These are phyloP conservation scores for Caloenas nicobarica DNA, from an alignment of 2,113 vertebrate genomes.

Conservation along the genomic window DNA sequence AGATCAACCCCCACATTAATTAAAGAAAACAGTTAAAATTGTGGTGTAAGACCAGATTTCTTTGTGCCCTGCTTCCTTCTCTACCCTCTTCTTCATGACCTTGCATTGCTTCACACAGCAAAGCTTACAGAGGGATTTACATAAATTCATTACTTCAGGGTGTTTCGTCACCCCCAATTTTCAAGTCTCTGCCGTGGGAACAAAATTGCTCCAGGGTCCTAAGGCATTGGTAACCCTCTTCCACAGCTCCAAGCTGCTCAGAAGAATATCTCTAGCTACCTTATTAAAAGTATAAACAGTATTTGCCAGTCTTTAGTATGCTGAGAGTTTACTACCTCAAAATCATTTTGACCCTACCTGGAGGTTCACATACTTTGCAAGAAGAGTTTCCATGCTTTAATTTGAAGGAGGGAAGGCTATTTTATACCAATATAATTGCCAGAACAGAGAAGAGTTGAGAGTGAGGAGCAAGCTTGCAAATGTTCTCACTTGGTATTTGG, in stretches of 20 bases:
- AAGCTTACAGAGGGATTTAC: not conserved
- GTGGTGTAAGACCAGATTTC: not conserved
- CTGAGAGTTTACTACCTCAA: not conserved
- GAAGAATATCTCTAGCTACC: not conserved
- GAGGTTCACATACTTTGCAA: not conserved
- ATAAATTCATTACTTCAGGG: not conserved
- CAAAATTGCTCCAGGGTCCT: not conserved
- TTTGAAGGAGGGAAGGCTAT: not conserved
- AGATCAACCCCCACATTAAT: not conserved
- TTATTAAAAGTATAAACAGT: not conserved
- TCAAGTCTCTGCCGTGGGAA: not conserved
- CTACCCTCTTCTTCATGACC: not conserved
- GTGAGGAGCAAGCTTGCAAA: not conserved
- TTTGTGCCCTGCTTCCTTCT: not conserved
- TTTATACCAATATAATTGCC: not conserved
- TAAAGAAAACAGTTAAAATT: not conserved
- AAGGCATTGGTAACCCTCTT: not conserved
- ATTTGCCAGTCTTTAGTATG: not conserved
- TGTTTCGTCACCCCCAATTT: not conserved
- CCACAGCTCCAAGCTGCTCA: not conserved
- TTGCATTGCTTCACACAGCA: not conserved
- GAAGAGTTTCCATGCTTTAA: not conserved
- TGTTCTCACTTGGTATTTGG: not conserved
- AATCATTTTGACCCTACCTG: not conserved
- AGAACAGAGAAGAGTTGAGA: not conserved